Evolutionary conservation across 2,888 invertebrate genomes (phyloP).

Genomic region (Pocota personata): DNA sequence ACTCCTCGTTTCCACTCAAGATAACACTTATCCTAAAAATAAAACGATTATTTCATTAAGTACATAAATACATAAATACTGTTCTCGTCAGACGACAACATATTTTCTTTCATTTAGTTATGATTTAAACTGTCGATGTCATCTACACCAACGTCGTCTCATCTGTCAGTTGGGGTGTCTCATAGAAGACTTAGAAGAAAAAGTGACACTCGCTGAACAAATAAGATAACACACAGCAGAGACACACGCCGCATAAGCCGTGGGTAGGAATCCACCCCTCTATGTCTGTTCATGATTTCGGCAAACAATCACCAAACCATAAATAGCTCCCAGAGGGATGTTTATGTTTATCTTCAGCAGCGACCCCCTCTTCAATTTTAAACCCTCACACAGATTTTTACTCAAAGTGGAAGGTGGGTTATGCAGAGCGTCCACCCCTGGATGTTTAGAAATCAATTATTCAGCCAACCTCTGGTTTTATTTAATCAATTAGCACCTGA

Average conservation of each 20-base stretch:
- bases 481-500: conserved; percentile 72
- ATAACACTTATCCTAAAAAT: background rate
- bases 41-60: conserved; percentile 55
- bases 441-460: conserved; percentile 72
- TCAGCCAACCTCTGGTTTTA: conserved; percentile 46
- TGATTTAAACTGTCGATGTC: conserved; percentile 59
- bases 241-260: background rate
- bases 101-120: conserved; percentile 52
- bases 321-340: conserved; percentile 82
- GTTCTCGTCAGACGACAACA: conserved; percentile 45
- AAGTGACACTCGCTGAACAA: conserved; percentile 75
- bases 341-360: conserved; percentile 76
- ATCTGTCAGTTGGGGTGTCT: conserved; percentile 38
- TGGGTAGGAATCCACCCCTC: conserved; percentile 43
- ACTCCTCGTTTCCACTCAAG: background rate
- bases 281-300: conserved; percentile 71
- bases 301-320: conserved; percentile 77
- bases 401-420: conserved; percentile 8
- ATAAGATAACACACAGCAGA: conserved; percentile 75
- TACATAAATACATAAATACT: conserved; percentile 49
- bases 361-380: conserved; percentile 34
- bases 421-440: conserved; percentile 29
- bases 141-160: conserved; percentile 48
- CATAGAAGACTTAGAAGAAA: background rate
- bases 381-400: conserved; percentile 8